Base-by-base conservation (phyloP, 64 coral and sea anemone species). In the Hydrozoanthus tunicans region DNA sequence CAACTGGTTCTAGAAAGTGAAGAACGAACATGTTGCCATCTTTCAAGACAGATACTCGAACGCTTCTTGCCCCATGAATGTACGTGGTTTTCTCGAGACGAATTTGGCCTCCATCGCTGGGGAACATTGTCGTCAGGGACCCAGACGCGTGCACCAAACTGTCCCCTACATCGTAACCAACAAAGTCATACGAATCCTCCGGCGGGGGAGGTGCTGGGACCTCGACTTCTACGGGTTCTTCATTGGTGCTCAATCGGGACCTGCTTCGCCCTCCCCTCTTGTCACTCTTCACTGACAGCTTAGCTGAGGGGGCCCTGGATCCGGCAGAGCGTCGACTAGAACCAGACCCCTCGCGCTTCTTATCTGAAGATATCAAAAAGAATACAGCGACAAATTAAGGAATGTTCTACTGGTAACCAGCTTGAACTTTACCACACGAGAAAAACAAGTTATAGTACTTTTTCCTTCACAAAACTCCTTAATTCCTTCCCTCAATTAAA, bases 141-240 rank as follows among this genome's bases (percentile, higher is more conserved):
- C 97, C 97, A 77, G 92, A 93, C 32, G 85, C 97, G 15, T 99
- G 94, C 9, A 99, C 89, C 56, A 99, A 89, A 86, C 94, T 95
- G 72, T 99, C 97, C 3, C 97, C 97, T 55, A 93, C 92, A 59
- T 99, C 94, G 82, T 99, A 99, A 60, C 97, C 97, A 83, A 99
- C 89, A 70, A 99, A 99, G 83, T 94, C 79, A 58, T 86, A 92
- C 13, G 51, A 51, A 56, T 99, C 73, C 51, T 93, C 91, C 43
- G 83, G 72, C 54, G 73, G 68, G 20, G 79, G 55, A 26, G 78
- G 72, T 25, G 54, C 82, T 17, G 71, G 26, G 17, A 71, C 89
- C 78, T 93, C 64, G 27, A 77, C 64, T 59, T 93, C 92, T 57
- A 74, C 77, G 12, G 86, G 77, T 23, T 94, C 90, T 3, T 93